Evolutionary conservation across 2,113 vertebrate species (phyloP), one percentile per base, ranked within the genome.

Genomic region (Turnix velox): DNA sequence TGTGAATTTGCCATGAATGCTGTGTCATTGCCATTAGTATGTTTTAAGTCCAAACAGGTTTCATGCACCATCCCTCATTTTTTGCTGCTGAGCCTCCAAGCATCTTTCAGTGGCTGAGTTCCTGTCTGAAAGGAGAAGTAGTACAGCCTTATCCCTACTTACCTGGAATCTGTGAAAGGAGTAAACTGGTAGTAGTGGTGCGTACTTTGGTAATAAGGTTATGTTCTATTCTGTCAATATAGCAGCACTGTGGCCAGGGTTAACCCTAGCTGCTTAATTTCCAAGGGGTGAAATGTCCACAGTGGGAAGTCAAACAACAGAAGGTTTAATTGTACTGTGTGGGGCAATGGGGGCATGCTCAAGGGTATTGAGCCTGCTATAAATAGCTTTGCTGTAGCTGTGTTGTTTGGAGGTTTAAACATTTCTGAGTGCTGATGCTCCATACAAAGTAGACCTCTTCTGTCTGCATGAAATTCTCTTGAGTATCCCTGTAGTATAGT

Each of bases 161-260:
- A 51, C 98, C 98, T 7, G 98, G 98, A 62, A 98, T 99, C 96
- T 99, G 99, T 92, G 98, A 98, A 78, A 98, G 99, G 96, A 99
- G 99, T 96, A 98, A 98, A 78, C 98, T 99, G 18, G 97, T 99
- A 20, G 98, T 99, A 79, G 96, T 99, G 98, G 99, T 99, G 98
- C 0, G 97, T 96, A 17, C 58, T 57, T 72, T 37, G 33, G 33
- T 13, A 8, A 35, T 25, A 33, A 46, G 13, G 18, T 6, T 10
- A 7, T 9, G n/a, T 12, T 59, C 46, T 71, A 24, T 27, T 51
- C 18, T 80, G 46, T 14, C 28, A 65, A 45, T 49, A 0, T 11
- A n/a, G 52, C 55, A 84, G n/a, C 39, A 18, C 35, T 8, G 54
- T 42, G 52, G 45, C 46, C 37, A 55, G 49, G n/a, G 5, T 27